Evolutionary conservation across 2,113 vertebrate species (phyloP), one percentile per base, ranked within the genome.

Genomic region (Telmatochromis brachygnathus): DNA sequence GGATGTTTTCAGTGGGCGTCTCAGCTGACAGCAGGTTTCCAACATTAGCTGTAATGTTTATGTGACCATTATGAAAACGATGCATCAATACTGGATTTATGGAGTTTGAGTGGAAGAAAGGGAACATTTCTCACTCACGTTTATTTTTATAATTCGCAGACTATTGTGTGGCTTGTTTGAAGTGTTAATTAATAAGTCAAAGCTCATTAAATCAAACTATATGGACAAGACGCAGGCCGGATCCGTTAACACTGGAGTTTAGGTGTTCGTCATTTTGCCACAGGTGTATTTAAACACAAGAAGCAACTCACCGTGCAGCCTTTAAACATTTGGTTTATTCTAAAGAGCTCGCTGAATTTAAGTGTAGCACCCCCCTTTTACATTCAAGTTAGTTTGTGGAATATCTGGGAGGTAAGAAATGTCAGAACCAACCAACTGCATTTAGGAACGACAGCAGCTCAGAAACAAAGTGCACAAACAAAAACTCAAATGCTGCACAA

Each of bases 21-120:
- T 37, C 60, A 37, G 60, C 60, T 65, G 33, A 37, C 33, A 8
- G 60, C 33, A 37, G 60, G 60, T 37, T 37, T 37, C 6, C 60
- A 65, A 1, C 19, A 0, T n/a, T 8, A 65, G 60, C 2, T 37
- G 60, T 2, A 13, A 37, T 0, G 33, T 65, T 37, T n/a, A 21
- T 21, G 1, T 9, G 9, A 45, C 9, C 23, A 47, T 17, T 17
- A 42, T 1, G 14, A 75, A 75, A 75, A 10, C 23, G 1, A 47
- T 19, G 21, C 37, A 45, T 9, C 39, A 0, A 75, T 28, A 28
- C 23, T 47, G 9, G 9, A 73, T 73, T 73, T 73, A 7, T 0
- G 5, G 4, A 17, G 68, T 45, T 17, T 15, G 65, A 45, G 37
- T 1, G 3, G n/a, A 70, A 70, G n/a, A 73, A 45, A 10, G 21